Evolutionary conservation across 2,888 invertebrate species (phyloP).

Genomic region (Folsomia candida): DNA sequence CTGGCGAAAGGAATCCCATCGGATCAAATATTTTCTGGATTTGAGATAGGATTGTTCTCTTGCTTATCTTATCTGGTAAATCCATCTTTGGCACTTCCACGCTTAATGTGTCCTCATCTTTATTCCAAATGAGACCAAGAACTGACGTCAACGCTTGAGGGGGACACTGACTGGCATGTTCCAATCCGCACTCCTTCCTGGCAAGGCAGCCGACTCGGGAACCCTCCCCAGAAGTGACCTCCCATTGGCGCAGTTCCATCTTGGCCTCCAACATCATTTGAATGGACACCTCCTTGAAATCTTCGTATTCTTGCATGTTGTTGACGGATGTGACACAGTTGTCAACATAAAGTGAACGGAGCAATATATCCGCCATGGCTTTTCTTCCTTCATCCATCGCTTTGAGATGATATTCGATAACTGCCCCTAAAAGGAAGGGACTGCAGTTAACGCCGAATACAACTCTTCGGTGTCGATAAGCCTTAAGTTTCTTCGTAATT

Average conservation of each 20-base stretch:
- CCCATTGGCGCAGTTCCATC: background rate
- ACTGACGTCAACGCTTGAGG: no score
- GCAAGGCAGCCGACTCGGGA: no score
- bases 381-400: background rate
- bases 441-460: background rate
- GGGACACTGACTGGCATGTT: no score
- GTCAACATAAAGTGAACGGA: no score
- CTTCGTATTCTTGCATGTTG: background rate
- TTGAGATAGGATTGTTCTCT: no score
- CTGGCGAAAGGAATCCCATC: no score
- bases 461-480: background rate
- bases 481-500: background rate
- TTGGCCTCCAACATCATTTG: background rate
- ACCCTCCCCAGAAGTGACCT: background rate
- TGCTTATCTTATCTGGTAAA: no score
- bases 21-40: no score
- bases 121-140: no score
- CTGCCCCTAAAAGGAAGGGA: background rate
- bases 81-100: no score
- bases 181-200: background rate
- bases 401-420: background rate
- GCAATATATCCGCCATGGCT: background rate
- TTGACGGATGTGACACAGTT: background rate
- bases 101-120: no score
- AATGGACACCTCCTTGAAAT: background rate